Conservation (phyloP, 2,888 invertebrate species). For the Lepas anatifera region DNA sequence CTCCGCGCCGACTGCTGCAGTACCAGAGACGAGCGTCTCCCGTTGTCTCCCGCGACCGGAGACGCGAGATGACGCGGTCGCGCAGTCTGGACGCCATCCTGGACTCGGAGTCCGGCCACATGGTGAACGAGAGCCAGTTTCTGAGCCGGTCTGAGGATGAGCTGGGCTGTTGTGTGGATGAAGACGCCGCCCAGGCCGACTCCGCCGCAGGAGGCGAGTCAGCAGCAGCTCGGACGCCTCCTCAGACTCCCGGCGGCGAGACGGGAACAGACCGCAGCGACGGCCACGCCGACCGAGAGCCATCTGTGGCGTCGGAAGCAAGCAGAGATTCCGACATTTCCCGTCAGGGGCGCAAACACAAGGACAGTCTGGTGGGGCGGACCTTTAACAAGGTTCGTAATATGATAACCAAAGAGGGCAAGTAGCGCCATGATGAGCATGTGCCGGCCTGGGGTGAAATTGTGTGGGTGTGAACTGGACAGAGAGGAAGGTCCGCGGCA, state of each 20-base stretch:
- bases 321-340: neutral
- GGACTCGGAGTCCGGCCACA: neutral
- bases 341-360: neutral
- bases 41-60: neutral
- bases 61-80: neutral
- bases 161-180: neutral
- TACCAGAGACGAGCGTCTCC: neutral
- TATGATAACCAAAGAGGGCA: slow-evolving; percentile 4
- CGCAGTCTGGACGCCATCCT: slow-evolving; percentile 5
- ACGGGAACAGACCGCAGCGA: neutral
- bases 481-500: no score
- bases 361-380: neutral
- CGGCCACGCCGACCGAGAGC: neutral
- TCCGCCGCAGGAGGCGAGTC: neutral
- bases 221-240: neutral
- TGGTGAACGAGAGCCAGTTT: neutral
- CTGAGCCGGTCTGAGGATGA: slow-evolving; percentile 1
- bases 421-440: neutral
- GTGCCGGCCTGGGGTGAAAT: neutral
- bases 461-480: no score
- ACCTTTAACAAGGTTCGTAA: neutral
- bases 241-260: neutral
- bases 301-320: neutral
- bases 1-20: neutral
- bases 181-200: neutral